phyloP scores from a whole-genome alignment of 2,113 vertebrate genomes.

The Halcyon senegalensis region DNA sequence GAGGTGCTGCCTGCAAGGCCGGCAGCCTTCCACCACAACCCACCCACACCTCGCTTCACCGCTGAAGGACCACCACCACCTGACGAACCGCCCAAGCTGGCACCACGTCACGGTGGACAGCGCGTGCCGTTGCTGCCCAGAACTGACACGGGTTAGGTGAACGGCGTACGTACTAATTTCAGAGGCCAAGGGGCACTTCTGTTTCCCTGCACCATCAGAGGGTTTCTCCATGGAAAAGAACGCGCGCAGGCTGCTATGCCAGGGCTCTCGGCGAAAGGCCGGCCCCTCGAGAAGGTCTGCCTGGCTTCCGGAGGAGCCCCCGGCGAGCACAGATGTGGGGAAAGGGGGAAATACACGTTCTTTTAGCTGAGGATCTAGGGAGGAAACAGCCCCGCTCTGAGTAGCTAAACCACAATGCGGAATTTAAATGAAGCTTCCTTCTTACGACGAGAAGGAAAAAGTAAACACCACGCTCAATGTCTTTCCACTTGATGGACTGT shows the following conservation, averaged over 20 bases:
- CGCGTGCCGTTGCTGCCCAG: neutral
- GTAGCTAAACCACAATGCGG: neutral
- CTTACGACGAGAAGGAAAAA: neutral
- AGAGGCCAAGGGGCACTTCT: neutral
- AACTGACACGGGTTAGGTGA: neutral
- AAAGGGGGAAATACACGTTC: neutral
- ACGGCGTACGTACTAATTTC: neutral
- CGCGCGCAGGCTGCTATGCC: neutral
- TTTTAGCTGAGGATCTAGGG: neutral
- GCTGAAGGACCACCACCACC: neutral
- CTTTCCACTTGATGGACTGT: neutral
- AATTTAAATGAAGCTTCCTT: neutral
- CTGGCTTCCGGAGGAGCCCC: neutral
- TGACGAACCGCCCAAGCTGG: neutral
- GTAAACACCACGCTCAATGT: accelerated
- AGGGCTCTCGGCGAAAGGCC: neutral
- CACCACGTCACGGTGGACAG: neutral
- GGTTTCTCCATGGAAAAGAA: neutral
- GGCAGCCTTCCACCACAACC: neutral
- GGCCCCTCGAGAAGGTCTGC: neutral
- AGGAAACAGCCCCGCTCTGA: neutral
- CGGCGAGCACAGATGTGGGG: neutral
- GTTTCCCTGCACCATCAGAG: neutral
- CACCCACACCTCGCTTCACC: neutral
- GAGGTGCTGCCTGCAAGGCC: constrained; percentile 3